phyloP scores from a whole-genome alignment of 2,888 invertebrate genomes.

The Gymnosoma rotundatum region DNA sequence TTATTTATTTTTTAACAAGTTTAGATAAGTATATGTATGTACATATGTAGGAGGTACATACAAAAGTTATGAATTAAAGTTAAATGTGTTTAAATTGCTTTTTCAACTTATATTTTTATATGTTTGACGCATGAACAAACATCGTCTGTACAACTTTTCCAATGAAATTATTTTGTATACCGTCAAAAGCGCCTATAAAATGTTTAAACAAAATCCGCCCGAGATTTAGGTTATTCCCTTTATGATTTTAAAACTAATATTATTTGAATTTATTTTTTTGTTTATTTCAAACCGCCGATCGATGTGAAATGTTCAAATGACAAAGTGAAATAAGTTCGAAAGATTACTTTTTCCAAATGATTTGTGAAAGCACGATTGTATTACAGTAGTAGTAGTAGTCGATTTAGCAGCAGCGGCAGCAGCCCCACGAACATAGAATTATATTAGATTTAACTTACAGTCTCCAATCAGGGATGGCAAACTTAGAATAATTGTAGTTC shows the following conservation, averaged over 20 bases:
- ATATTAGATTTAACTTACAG: slow-evolving; percentile 47
- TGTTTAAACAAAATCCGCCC: slow-evolving; percentile 25
- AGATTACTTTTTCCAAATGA: slow-evolving; percentile 53
- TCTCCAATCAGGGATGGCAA: slow-evolving; percentile 5
- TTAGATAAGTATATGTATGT: not conserved
- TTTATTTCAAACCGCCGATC: slow-evolving; percentile 54
- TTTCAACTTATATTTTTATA: slow-evolving; percentile 16
- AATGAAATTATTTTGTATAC: slow-evolving; percentile 8
- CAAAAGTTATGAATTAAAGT: slow-evolving; percentile 23
- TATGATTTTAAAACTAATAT: not conserved
- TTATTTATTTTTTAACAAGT: slow-evolving; percentile 20
- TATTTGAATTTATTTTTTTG: not conserved
- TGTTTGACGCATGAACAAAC: slow-evolving; percentile 8
- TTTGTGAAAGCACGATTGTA: slow-evolving; percentile 48
- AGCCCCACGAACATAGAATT: slow-evolving; percentile 38
- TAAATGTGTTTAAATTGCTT: slow-evolving; percentile 33
- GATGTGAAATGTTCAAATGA: slow-evolving; percentile 67
- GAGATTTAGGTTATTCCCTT: slow-evolving; percentile 41
- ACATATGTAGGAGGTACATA: not conserved
- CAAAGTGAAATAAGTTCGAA: slow-evolving; percentile 67
- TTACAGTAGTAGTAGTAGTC: slow-evolving; percentile 21
- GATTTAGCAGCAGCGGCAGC: not conserved
- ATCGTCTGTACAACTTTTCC: slow-evolving; percentile 34
- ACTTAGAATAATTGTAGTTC: too few relatives aligned
- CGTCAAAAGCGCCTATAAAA: slow-evolving; percentile 36